Evolutionary conservation across 1,140 invertebrate genomes (phyloP).

Genomic region (Diabrotica undecimpunctata): DNA sequence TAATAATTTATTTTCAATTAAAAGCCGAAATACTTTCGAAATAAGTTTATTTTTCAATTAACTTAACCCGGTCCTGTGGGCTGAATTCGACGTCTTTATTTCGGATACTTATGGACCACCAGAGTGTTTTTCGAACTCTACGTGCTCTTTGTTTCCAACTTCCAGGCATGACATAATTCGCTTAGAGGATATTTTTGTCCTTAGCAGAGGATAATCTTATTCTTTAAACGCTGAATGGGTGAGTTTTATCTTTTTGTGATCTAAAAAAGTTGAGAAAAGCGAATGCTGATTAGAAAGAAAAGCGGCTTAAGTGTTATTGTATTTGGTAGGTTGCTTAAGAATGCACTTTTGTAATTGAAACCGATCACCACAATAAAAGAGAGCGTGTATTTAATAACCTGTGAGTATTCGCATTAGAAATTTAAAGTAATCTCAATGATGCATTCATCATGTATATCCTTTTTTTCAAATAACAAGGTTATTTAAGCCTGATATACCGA

Average conservation of each 20-base stretch:
- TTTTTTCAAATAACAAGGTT: too few relatives aligned
- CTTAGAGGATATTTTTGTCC: constrained; percentile 2
- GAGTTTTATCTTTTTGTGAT: neutral
- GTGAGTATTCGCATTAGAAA: too few relatives aligned
- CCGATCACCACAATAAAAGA: too few relatives aligned
- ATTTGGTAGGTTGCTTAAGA: neutral
- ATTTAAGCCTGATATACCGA: too few relatives aligned
- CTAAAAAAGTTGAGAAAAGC: neutral
- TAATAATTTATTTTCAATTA: too few relatives aligned
- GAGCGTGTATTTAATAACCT: too few relatives aligned
- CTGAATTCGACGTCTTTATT: neutral
- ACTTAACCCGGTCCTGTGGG: neutral
- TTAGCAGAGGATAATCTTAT: neutral
- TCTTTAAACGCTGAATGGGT: neutral
- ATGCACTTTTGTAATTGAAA: too few relatives aligned
- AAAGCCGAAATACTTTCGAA: too few relatives aligned
- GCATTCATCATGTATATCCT: too few relatives aligned
- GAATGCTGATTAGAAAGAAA: neutral
- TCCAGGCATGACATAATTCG: neutral
- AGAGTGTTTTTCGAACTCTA: neutral
- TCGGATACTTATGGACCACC: neutral
- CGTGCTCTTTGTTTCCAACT: constrained; percentile 1
- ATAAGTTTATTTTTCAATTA: neutral
- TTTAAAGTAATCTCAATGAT: too few relatives aligned
- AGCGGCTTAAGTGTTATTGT: neutral